Percentiles rank a stretch among this genome's conserved stretches.
These are phyloP conservation scores for Syncerus caffer DNA, from an alignment of 2,797 vertebrate genomes.

Conservation along the genomic window DNA sequence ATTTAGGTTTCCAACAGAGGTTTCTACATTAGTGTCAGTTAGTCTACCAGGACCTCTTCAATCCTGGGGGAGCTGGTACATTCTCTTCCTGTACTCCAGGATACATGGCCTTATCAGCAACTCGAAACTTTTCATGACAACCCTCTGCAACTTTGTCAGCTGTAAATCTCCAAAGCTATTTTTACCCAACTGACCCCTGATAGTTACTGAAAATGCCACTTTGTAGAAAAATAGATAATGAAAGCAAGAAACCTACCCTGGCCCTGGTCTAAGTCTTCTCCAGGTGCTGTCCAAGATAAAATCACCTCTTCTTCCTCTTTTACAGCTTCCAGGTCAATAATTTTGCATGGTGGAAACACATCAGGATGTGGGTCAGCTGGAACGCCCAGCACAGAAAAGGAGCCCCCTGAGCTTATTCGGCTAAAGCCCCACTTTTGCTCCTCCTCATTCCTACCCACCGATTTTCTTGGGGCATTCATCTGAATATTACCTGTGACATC, in stretches of 20 bases:
- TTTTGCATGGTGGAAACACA: constrained; percentile 79
- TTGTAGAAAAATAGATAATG: neutral
- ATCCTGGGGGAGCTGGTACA: neutral
- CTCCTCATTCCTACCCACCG: constrained; percentile 6
- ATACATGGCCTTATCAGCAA: neutral
- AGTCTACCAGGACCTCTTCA: neutral
- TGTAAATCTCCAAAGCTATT: neutral
- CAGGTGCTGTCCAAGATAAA: constrained; percentile 82
- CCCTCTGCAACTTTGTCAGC: neutral
- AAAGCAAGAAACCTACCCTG: constrained; percentile 72
- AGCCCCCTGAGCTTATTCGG: constrained; percentile 71
- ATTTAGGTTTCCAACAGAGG: neutral
- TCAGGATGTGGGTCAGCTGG: constrained; percentile 40
- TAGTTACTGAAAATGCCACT: neutral
- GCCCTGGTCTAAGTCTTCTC: constrained; percentile 80
- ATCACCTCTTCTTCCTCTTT: constrained; percentile 64
- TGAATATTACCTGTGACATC: constrained; percentile 73
- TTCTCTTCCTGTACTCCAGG: neutral
- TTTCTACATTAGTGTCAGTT: neutral
- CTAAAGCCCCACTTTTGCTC: constrained; percentile 66
- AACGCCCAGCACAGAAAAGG: constrained; percentile 66
- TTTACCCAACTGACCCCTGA: neutral
- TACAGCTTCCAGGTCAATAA: constrained; percentile 78
- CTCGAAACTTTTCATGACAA: neutral
- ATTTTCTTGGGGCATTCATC: constrained; percentile 76